phyloP scores from a whole-genome alignment of 2,113 vertebrate genomes.

The Callaeas wilsoni region DNA sequence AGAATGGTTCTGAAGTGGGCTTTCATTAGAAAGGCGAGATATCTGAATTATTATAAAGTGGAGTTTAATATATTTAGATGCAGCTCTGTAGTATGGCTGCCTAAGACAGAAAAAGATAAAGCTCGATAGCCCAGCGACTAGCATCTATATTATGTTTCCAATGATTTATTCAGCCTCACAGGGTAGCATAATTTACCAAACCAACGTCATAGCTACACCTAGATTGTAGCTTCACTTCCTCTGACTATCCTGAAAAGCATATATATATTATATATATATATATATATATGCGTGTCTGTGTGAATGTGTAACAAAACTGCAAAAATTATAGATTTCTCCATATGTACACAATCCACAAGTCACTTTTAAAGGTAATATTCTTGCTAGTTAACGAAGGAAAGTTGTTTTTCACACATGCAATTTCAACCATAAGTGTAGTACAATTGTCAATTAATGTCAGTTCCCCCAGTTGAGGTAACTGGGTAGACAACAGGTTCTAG shows the following conservation, averaged over 20 bases:
- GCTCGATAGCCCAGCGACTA: not conserved
- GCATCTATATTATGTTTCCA: not conserved
- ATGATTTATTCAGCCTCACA: not conserved
- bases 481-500: not conserved
- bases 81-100: not conserved
- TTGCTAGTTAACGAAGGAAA: not conserved
- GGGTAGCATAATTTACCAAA: not conserved
- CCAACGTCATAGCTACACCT: not conserved
- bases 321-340: not conserved
- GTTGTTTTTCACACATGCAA: not conserved
- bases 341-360: not conserved
- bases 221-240: not conserved
- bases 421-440: not conserved
- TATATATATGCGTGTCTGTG: not conserved
- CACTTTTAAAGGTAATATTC: not conserved
- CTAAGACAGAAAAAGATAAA: not conserved
- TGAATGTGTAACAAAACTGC: not conserved
- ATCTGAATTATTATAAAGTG: not conserved
- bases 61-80: not conserved
- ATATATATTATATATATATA: rapidly evolving
- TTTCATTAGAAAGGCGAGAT: not conserved
- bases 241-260: not conserved
- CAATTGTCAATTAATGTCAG: not conserved
- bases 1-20: not conserved
- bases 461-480: not conserved